These are phyloP conservation scores for Sula dactylatra DNA, from an alignment of 2,113 vertebrate species.

Conservation along the genomic window DNA sequence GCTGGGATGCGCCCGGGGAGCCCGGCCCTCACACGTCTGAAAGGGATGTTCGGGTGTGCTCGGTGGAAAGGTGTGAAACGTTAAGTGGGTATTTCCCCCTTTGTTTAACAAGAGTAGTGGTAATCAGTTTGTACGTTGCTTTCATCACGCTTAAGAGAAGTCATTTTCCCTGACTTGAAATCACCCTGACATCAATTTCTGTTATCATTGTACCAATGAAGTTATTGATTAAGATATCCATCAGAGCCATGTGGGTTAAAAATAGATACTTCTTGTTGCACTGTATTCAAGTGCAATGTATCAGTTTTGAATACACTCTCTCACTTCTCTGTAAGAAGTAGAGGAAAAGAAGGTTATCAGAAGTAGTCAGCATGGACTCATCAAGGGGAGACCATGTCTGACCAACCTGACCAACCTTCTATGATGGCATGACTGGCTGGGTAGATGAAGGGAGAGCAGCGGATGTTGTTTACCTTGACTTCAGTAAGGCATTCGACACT, in stretches of 20 bases:
- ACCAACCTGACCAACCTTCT: too few species aligned
- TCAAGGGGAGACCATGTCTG: too few species aligned
- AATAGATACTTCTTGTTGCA: background rate
- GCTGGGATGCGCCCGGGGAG: fast-evolving
- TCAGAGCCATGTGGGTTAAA: background rate
- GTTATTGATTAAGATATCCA: background rate
- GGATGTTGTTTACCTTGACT: too few species aligned
- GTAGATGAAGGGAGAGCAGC: too few species aligned
- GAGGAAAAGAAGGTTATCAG: too few species aligned
- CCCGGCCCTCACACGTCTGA: fast-evolving
- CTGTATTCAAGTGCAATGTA: background rate
- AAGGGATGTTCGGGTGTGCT: fast-evolving
- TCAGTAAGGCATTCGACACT: too few species aligned
- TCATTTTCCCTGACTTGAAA: background rate
- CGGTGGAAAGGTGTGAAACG: fast-evolving
- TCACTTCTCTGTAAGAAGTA: background rate
- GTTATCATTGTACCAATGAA: background rate
- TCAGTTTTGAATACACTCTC: background rate
- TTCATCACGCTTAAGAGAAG: background rate
- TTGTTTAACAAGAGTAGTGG: background rate
- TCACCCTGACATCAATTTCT: background rate
- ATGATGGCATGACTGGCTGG: too few species aligned
- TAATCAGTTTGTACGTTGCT: background rate
- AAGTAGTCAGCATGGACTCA: too few species aligned
- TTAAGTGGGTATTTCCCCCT: fast-evolving